phyloP scores from a whole-genome alignment of 2,113 vertebrate genomes.

The Guaruba guarouba region DNA sequence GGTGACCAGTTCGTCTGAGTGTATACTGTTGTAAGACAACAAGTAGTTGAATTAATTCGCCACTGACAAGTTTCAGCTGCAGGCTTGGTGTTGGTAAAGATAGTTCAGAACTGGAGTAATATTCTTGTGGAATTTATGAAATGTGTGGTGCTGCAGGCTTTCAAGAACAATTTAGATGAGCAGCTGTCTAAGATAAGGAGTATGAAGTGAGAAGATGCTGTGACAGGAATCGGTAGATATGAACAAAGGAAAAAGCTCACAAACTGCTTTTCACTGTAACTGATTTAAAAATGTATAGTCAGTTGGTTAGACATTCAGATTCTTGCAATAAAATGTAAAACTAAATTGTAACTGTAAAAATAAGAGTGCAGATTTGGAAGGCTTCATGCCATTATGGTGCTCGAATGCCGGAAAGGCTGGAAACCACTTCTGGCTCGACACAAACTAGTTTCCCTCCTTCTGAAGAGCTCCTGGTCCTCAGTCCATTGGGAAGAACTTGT shows the following conservation, averaged over 20 bases:
- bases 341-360: not conserved
- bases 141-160: not conserved
- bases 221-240: not conserved
- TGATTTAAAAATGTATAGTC: not conserved
- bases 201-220: not conserved
- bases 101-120: not conserved
- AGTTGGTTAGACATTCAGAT: not conserved
- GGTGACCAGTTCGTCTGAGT: not conserved
- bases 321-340: not conserved
- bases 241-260: not conserved
- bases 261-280: not conserved
- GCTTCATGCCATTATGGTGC: not conserved
- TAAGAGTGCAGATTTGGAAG: not conserved
- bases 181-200: not conserved
- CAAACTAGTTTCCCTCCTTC: not conserved
- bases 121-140: not conserved
- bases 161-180: not conserved
- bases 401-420: not conserved
- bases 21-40: not conserved
- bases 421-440: not conserved
- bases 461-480: not conserved
- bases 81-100: not conserved
- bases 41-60: not conserved
- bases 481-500: not conserved
- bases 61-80: not conserved